Conservation (phyloP, 2,113 vertebrate species). For the Cavia aperea region DNA sequence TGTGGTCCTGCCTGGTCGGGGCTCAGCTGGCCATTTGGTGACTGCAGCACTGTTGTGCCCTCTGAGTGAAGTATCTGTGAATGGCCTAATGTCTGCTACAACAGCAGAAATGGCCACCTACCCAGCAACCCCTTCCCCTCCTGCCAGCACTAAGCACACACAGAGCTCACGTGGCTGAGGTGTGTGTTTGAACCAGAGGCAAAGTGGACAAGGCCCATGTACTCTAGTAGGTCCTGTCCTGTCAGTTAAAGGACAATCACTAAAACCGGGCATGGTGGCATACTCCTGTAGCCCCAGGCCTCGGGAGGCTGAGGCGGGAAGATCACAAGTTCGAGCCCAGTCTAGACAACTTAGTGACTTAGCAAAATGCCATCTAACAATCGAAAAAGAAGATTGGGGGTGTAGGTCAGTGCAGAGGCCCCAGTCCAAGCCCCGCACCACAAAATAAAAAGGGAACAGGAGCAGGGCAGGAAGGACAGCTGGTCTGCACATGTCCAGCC, state of each 20-base stretch:
- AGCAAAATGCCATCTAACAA: neutral
- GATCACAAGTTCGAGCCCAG: neutral
- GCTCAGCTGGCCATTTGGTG: neutral
- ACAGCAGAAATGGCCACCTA: neutral
- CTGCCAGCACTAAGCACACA: accelerated
- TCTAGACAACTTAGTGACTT: neutral
- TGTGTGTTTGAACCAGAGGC: neutral
- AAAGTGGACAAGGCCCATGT: neutral
- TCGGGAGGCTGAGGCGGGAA: neutral
- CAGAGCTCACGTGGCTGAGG: neutral
- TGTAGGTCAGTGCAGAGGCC: neutral
- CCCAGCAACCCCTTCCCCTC: accelerated
- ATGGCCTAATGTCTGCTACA: too few species aligned
- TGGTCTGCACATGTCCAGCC: neutral
- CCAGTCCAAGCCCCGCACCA: neutral
- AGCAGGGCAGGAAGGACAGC: accelerated
- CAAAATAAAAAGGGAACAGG: neutral
- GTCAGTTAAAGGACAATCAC: neutral
- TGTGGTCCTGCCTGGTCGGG: accelerated
- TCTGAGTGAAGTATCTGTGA: neutral
- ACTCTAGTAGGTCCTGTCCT: neutral
- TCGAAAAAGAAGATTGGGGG: neutral
- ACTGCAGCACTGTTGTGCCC: neutral
- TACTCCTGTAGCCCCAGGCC: neutral
- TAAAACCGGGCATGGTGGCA: neutral